Conservation (phyloP, 2,888 invertebrate species). For the Parelbella ahira region DNA sequence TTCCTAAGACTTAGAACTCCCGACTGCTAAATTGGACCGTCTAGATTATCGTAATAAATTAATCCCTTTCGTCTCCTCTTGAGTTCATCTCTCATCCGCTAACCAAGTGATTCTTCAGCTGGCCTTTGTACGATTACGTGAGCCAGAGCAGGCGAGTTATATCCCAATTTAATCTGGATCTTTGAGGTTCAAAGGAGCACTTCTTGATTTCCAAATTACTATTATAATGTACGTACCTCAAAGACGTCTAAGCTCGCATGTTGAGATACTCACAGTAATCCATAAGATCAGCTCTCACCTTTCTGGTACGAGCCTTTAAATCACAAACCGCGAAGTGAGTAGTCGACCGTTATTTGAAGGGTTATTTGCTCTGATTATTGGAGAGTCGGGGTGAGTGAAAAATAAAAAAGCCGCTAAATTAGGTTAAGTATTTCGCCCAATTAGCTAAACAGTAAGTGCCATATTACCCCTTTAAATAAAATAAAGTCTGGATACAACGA, state of each 20-base stretch:
- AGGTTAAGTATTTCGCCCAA: too few relatives aligned
- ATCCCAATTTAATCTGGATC: neutral
- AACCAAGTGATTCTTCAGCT: too few relatives aligned
- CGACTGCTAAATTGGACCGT: too few relatives aligned
- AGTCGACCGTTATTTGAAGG: neutral
- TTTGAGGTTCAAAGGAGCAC: neutral
- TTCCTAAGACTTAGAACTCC: too few relatives aligned
- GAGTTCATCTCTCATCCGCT: too few relatives aligned
- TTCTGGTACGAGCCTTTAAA: neutral
- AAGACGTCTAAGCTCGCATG: neutral
- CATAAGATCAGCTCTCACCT: neutral
- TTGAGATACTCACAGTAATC: constrained; percentile 4
- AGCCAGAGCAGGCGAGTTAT: neutral
- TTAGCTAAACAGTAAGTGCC: too few relatives aligned
- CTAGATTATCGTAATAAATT: too few relatives aligned
- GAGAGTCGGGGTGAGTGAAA: neutral
- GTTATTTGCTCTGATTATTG: constrained; percentile 4
- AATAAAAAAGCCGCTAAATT: neutral
- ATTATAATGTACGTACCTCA: neutral
- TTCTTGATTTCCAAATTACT: constrained; percentile 1
- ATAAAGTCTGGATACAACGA: too few relatives aligned
- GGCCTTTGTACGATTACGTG: too few relatives aligned
- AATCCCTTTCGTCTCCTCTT: too few relatives aligned
- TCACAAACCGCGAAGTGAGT: constrained; percentile 1
- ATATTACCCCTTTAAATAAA: too few relatives aligned